These are phyloP conservation scores for Oenanthe melanoleuca DNA, from an alignment of 2,113 vertebrate species.

Conservation along the genomic window DNA sequence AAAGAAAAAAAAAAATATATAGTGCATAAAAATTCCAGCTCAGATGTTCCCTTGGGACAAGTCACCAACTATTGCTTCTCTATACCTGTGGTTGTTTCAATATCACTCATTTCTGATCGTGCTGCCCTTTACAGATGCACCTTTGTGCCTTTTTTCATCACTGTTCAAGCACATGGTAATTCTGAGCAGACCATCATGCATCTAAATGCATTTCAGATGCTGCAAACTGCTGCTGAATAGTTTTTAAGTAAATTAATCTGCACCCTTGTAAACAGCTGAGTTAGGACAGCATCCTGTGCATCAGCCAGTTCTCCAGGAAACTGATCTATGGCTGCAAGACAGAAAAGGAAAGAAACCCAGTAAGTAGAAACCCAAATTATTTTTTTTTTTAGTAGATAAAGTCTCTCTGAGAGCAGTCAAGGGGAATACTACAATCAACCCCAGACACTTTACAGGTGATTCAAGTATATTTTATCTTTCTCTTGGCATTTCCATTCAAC, in stretches of 20 bases:
- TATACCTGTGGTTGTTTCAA: rapidly evolving
- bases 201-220: neutral
- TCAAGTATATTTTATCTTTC: neutral
- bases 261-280: neutral
- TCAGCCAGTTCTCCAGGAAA: neutral
- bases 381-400: neutral
- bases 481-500: neutral
- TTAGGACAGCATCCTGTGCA: neutral
- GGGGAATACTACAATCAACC: neutral
- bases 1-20: neutral
- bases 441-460: neutral
- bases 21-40: neutral
- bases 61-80: neutral
- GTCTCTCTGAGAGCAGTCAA: neutral
- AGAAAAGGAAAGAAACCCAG: neutral
- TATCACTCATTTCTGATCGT: neutral
- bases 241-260: neutral
- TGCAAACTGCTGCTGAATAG: neutral
- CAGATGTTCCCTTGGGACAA: neutral
- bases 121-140: neutral
- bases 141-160: neutral
- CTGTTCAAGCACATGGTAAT: neutral
- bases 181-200: neutral
- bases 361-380: neutral
- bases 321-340: neutral